Evolutionary conservation across 2,888 invertebrate species (phyloP).

Genomic region (Melanotus villosus): DNA sequence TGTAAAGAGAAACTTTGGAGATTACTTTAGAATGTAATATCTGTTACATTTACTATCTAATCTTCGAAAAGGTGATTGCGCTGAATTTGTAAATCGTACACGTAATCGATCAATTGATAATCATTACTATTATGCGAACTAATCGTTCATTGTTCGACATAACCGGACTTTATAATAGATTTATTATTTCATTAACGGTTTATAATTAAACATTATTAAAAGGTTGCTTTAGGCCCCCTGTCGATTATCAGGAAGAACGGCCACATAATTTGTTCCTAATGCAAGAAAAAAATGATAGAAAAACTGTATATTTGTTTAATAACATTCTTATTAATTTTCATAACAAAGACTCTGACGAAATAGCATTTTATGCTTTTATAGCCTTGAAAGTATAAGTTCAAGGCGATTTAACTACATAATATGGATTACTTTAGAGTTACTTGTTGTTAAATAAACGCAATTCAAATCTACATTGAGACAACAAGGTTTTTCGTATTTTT

Average conservation of each 20-base stretch:
- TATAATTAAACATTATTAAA: not conserved
- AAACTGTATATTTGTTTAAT: conserved; percentile 12
- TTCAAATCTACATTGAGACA: not conserved
- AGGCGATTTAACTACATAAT: not conserved
- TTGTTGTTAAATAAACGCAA: not conserved
- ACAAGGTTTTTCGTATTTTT: no score
- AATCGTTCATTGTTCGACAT: not conserved
- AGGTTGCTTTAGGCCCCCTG: not conserved
- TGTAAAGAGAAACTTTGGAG: conserved; percentile 2
- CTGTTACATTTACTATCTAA: conserved; percentile 12
- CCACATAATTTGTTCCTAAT: not conserved
- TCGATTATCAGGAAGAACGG: conserved; percentile 4
- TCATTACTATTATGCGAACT: not conserved
- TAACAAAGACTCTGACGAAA: conserved; percentile 13
- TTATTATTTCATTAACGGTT: not conserved
- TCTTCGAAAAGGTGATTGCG: conserved; percentile 10
- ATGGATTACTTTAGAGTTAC: not conserved
- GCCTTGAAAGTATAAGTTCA: conserved; percentile 17
- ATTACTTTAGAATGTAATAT: conserved; percentile 10
- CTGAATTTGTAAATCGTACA: not conserved
- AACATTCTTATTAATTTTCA: not conserved
- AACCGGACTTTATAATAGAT: not conserved
- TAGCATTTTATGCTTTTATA: not conserved
- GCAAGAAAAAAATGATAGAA: not conserved
- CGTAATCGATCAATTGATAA: not conserved